Evolutionary conservation across 2,888 invertebrate genomes (phyloP).

Genomic region (Noctua pronuba): DNA sequence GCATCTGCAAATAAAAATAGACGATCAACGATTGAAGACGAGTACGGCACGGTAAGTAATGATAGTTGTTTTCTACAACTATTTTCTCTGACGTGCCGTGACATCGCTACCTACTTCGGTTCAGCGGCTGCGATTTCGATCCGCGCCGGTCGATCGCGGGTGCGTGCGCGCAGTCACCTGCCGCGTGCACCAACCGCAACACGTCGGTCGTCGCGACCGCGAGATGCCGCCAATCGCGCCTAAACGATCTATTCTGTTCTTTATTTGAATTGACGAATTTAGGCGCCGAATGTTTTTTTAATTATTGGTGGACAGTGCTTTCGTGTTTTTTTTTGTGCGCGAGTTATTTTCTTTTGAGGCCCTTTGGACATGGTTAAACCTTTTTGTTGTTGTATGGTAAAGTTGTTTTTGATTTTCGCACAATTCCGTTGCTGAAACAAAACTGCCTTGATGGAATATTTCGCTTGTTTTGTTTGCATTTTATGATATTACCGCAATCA

Average conservation of each 20-base stretch:
- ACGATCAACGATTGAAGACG: slow-evolving; percentile 70
- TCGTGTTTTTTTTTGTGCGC: slow-evolving; percentile 66
- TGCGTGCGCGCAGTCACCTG: slow-evolving; percentile 83
- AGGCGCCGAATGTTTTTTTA: slow-evolving; percentile 64
- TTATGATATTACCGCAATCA: neutral
- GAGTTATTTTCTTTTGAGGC: slow-evolving; percentile 69
- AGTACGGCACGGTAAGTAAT: slow-evolving; percentile 79
- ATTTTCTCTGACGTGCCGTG: slow-evolving; percentile 84
- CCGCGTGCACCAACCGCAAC: slow-evolving; percentile 77
- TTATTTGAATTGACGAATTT: slow-evolving; percentile 69
- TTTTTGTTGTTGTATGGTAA: slow-evolving; percentile 66
- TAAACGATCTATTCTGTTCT: slow-evolving; percentile 71
- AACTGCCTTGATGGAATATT: slow-evolving; percentile 12
- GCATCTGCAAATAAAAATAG: slow-evolving; percentile 79
- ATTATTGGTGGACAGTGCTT: slow-evolving; percentile 68
- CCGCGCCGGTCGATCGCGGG: slow-evolving; percentile 71
- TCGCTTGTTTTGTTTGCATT: neutral
- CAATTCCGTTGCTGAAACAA: slow-evolving; percentile 15
- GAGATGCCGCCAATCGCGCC: slow-evolving; percentile 72
- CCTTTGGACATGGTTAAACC: slow-evolving; percentile 66
- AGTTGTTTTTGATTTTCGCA: slow-evolving; percentile 36
- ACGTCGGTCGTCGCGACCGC: slow-evolving; percentile 77
- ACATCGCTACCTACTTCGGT: slow-evolving; percentile 84
- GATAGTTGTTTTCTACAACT: slow-evolving; percentile 81
- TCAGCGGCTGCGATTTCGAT: slow-evolving; percentile 76